These are phyloP conservation scores for Molossus molossus DNA, from an alignment of 2,797 vertebrate species.

Conservation along the genomic window DNA sequence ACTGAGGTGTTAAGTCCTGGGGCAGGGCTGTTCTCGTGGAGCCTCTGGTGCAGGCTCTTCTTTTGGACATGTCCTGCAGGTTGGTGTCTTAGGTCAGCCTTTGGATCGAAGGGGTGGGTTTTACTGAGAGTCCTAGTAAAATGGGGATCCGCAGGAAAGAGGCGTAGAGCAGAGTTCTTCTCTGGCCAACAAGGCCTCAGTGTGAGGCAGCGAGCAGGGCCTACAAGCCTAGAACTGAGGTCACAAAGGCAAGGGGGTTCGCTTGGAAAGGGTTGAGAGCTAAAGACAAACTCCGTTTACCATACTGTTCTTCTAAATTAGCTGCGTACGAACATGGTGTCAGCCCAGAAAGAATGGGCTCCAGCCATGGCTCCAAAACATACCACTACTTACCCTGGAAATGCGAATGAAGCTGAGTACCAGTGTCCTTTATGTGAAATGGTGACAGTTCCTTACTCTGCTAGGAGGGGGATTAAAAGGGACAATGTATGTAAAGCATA, in stretches of 20 bases:
- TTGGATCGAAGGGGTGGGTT: neutral
- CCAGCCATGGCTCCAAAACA: neutral
- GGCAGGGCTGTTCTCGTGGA: neutral
- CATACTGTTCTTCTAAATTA: neutral
- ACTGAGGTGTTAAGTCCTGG: neutral
- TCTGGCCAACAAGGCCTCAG: neutral
- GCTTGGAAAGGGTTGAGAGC: neutral
- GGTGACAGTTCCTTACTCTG: neutral
- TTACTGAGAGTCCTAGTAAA: neutral
- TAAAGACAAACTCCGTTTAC: neutral
- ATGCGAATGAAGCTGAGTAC: neutral
- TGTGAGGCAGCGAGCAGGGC: neutral
- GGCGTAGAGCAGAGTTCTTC: neutral
- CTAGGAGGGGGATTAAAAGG: neutral
- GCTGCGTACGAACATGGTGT: neutral
- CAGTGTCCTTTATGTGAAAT: neutral
- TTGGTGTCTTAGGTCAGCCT: neutral
- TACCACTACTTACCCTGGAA: neutral
- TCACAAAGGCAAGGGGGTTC: neutral
- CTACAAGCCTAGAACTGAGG: neutral
- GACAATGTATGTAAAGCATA: neutral
- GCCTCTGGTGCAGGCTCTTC: neutral
- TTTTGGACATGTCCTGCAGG: neutral
- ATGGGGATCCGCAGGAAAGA: neutral
- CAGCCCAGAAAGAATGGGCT: neutral